phyloP scores from a whole-genome alignment of 2,797 vertebrate genomes.

The Loris lydekkerianus region DNA sequence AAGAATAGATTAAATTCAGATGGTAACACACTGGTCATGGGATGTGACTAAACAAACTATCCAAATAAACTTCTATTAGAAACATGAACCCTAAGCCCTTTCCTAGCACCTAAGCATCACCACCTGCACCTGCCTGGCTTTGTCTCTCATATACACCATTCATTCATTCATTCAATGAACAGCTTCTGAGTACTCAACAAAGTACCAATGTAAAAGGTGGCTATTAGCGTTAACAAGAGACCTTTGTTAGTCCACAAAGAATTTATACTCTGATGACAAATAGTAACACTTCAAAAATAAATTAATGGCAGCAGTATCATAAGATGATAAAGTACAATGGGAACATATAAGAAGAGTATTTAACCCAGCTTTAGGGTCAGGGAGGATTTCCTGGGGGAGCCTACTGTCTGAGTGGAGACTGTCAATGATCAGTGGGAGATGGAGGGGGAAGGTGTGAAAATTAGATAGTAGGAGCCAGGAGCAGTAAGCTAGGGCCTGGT shows the following conservation, averaged over 20 bases:
- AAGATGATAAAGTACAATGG: background rate
- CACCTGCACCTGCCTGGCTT: background rate
- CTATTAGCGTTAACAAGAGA: background rate
- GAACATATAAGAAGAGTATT: background rate
- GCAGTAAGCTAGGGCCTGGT: background rate
- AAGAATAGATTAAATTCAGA: constrained; percentile 24
- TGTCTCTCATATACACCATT: background rate
- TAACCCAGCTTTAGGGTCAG: background rate
- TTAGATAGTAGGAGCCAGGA: background rate
- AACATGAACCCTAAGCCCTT: background rate
- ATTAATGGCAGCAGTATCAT: background rate
- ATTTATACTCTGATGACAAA: background rate
- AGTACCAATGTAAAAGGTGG: background rate
- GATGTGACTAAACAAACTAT: background rate
- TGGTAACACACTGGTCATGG: background rate
- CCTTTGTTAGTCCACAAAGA: background rate
- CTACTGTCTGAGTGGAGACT: background rate
- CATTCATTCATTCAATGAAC: background rate
- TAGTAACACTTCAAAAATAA: background rate
- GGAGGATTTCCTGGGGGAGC: background rate
- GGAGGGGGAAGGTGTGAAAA: background rate
- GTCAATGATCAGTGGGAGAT: background rate
- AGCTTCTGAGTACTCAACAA: background rate
- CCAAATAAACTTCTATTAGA: background rate
- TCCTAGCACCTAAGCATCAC: background rate